Conservation (phyloP, 2,113 vertebrate genomes). For the Hemiscyllium ocellatum region DNA sequence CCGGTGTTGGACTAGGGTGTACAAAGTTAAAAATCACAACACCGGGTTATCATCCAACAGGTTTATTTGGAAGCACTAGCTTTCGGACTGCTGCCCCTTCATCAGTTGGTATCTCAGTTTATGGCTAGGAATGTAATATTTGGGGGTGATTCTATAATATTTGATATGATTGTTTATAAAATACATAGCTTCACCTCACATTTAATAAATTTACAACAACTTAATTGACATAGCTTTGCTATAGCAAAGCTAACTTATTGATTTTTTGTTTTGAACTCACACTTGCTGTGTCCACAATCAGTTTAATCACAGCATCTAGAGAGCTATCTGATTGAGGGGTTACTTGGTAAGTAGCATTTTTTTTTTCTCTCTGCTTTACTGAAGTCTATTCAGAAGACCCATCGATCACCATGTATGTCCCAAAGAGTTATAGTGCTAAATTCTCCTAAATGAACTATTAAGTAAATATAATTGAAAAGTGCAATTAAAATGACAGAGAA, state of each 20-base stretch:
- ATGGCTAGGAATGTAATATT: not conserved
- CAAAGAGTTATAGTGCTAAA: not conserved
- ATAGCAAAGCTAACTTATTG: constrained; percentile 7
- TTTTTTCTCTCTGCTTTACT: not conserved
- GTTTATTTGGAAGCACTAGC: too few relatives aligned
- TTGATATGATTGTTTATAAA: not conserved
- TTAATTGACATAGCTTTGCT: constrained; percentile 11
- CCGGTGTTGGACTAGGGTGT: too few relatives aligned
- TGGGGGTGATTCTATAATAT: not conserved
- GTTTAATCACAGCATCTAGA: not conserved
- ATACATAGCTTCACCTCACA: not conserved
- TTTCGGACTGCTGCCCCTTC: too few relatives aligned
- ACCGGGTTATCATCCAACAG: too few relatives aligned
- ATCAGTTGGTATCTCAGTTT: not conserved
- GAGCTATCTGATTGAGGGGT: not conserved
- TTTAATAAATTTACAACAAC: constrained; percentile 14
- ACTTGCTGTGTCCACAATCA: not conserved
- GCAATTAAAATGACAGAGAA: not conserved
- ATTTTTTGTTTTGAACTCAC: constrained; percentile 30
- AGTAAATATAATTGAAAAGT: not conserved
- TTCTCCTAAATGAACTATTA: not conserved
- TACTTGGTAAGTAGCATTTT: not conserved
- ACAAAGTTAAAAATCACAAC: too few relatives aligned
- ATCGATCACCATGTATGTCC: not conserved
- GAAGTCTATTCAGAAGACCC: not conserved